Base-by-base conservation (phyloP, 1,140 invertebrate genomes). In the Ceratosolen solmsi region DNA sequence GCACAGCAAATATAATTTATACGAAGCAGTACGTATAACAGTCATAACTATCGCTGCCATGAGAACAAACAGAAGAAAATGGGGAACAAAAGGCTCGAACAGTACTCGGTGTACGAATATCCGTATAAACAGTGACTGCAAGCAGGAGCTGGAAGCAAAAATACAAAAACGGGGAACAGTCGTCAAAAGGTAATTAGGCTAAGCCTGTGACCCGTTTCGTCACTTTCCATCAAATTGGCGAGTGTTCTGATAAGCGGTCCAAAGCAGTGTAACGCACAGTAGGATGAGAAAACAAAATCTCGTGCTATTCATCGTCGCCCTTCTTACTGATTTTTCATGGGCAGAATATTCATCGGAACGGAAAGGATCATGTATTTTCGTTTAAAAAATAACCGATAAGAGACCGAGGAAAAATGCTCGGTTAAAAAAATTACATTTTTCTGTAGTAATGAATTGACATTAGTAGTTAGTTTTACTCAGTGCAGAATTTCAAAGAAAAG, bases 151-250 rank as follows among this genome's bases (percentile, higher is more conserved):
- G n/a, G n/a, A n/a, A n/a, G n/a, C n/a, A n/a, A n/a, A n/a, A n/a
- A n/a, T n/a, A 68, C 46, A n/a, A n/a, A n/a, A n/a, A n/a, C n/a
- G n/a, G 13, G 38, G 49, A 63, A 68, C 46, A 70, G 79, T 77
- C 73, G 80, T 82, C 51, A 71, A 82, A 82, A 82, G 60, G 74
- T 41, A 65, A 82, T 77, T 82, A 77, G 80, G 30, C 60, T 49
- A 81, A 81, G 75, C 58, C 79, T 27, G 54, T 22, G 70, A 41
- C 30, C 22, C n/a, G 51, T 27, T 51, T 27, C 20, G 25, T 22
- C 56, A 36, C 27, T 65, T 65, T 41, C 36, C n/a, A 27, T 4
- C 76, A 70, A 68, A 70, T 70, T 8, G 20, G 13, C 27, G 20
- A 15, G 49, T 9, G 41, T 20, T 9, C 58, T 56, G 79, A 73